These are phyloP conservation scores for Ectobius pallidus DNA, from an alignment of 2,888 invertebrate species.

Conservation along the genomic window DNA sequence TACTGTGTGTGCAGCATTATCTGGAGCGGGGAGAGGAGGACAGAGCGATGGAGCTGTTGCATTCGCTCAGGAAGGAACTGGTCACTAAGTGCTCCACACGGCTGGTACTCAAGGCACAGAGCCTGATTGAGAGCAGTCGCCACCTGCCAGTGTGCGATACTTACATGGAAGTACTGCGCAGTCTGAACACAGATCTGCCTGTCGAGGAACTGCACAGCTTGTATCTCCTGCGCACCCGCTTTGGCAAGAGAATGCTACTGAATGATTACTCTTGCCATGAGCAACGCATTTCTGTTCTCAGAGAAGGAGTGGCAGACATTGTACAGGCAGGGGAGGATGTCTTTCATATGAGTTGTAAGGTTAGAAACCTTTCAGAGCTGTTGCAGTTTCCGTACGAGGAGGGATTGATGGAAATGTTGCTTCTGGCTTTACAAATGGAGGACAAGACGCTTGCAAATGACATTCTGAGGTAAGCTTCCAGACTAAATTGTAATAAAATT, in stretches of 20 bases:
- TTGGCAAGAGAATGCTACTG: constrained; percentile 7
- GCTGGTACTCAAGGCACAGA: constrained; percentile 40
- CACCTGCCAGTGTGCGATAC: neutral
- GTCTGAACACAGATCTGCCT: no score
- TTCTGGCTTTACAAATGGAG: neutral
- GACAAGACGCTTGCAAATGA: no score
- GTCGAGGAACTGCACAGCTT: neutral
- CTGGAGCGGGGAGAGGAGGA: constrained; percentile 48
- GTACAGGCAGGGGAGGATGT: neutral
- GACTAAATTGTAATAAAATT: no score
- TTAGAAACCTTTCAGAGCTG: neutral
- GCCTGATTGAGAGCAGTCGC: neutral
- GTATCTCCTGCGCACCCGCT: neutral
- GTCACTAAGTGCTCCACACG: constrained; percentile 48
- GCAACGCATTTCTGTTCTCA: neutral
- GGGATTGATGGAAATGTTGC: constrained; percentile 19
- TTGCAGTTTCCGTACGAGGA: constrained; percentile 13
- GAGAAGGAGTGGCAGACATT: constrained; percentile 1
- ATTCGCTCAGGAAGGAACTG: constrained; percentile 48
- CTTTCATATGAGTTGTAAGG: neutral
- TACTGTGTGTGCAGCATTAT: constrained; percentile 50
- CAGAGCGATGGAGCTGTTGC: constrained; percentile 50
- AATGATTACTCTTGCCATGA: neutral
- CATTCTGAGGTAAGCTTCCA: neutral
- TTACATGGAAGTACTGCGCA: neutral